A percentile compares a stretch with the other conserved stretches of the same genome.
Evolutionary conservation across 2,113 vertebrate species (phyloP).

Genomic region (Channa argus): DNA sequence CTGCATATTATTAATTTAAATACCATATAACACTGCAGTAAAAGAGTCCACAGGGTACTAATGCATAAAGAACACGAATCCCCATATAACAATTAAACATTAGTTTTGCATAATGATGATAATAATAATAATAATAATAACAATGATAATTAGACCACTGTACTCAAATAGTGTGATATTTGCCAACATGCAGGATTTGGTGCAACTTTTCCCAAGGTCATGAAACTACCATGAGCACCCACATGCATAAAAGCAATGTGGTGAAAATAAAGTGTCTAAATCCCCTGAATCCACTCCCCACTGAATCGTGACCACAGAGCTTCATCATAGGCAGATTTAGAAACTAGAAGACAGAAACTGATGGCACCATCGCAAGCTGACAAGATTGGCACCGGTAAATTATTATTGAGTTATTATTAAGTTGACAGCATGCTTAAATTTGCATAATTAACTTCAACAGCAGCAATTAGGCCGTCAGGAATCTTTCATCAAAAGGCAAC

Average conservation of each 20-base stretch:
- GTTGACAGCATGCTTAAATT: constrained; percentile 70
- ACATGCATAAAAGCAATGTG: constrained; percentile 15
- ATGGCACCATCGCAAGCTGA: constrained; percentile 60
- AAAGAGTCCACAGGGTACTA: background rate
- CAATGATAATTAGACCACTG: too few species aligned
- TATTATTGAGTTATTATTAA: constrained; percentile 53
- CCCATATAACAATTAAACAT: background rate
- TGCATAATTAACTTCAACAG: constrained; percentile 69
- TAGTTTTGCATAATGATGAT: background rate
- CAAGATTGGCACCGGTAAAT: constrained; percentile 47
- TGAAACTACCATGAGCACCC: constrained; percentile 10
- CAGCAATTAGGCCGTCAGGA: constrained; percentile 70
- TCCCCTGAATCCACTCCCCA: background rate
- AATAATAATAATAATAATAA: too few species aligned
- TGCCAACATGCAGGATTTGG: background rate
- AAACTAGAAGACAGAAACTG: constrained; percentile 46
- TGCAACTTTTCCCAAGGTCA: constrained; percentile 6
- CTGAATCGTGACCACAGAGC: constrained; percentile 28
- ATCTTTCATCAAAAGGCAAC: constrained; percentile 54
- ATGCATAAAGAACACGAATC: background rate
- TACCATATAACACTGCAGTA: background rate
- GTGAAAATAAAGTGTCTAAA: constrained; percentile 21
- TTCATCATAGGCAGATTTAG: constrained; percentile 33
- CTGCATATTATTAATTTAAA: constrained; percentile 4
- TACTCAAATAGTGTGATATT: too few species aligned